Evolutionary conservation across 2,888 invertebrate genomes (phyloP).

Genomic region (Himalopsyche kuldschensis): DNA sequence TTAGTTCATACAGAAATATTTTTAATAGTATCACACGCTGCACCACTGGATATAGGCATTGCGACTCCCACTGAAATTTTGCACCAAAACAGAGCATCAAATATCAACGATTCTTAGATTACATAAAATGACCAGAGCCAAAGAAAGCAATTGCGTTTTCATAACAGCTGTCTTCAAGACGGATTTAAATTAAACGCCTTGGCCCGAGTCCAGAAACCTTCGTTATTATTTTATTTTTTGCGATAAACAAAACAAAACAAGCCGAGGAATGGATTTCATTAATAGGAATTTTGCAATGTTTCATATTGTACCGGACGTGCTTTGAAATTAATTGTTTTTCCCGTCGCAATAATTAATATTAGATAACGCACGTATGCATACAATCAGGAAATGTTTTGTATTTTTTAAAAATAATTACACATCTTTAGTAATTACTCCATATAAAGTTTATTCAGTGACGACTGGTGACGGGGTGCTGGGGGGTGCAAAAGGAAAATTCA

Average conservation of each 20-base stretch:
- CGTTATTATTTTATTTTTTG: not conserved
- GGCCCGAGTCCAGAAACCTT: not conserved
- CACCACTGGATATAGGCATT: too few relatives aligned
- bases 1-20: too few relatives aligned
- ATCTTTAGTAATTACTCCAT: too few relatives aligned
- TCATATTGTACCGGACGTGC: not conserved
- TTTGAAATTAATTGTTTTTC: not conserved
- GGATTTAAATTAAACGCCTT: not conserved
- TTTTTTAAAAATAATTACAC: too few relatives aligned
- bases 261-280: not conserved
- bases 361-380: not conserved
- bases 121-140: not conserved
- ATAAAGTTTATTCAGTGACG: too few relatives aligned
- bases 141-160: not conserved
- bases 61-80: not conserved
- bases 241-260: not conserved
- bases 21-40: too few relatives aligned
- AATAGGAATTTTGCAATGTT: not conserved
- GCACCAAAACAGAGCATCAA: not conserved
- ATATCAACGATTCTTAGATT: not conserved
- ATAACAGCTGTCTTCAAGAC: not conserved
- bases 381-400: not conserved
- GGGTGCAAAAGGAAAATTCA: too few relatives aligned
- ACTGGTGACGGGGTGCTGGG: too few relatives aligned
- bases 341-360: not conserved